Evolutionary conservation across 2,113 vertebrate species (phyloP).

Genomic region (Actenoides lindsayi): DNA sequence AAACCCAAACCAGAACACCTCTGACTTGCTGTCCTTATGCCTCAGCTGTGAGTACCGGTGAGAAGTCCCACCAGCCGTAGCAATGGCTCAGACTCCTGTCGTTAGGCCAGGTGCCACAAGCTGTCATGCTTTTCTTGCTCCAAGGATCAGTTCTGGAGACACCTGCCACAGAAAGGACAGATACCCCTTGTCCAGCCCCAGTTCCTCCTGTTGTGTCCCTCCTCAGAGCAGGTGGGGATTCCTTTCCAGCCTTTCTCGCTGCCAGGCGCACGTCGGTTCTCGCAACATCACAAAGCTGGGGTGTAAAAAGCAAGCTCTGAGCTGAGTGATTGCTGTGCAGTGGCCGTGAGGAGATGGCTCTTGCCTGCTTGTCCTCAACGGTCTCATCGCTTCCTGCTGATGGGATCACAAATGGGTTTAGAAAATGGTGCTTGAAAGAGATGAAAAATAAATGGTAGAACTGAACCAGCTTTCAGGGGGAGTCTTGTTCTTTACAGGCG

Average conservation of each 20-base stretch:
- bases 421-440: background rate
- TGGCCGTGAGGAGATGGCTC: background rate
- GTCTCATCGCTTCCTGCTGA: background rate
- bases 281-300: background rate
- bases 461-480: background rate
- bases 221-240: background rate
- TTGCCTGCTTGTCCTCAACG: background rate
- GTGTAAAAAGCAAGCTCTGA: background rate
- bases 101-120: background rate
- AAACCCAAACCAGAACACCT: background rate
- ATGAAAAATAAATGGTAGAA: background rate
- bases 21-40: background rate
- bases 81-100: background rate
- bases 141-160: background rate
- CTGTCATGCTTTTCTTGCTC: background rate
- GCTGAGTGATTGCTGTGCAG: background rate
- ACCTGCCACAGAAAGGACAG: background rate
- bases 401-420: background rate
- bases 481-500: background rate
- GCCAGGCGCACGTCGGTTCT: accelerated
- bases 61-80: background rate
- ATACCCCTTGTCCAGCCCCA: background rate
- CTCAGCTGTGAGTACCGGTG: background rate
- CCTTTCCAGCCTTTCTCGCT: background rate
- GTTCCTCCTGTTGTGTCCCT: background rate